Conservation (phyloP, 2,113 vertebrate genomes). For the Chionodraco myersi region DNA sequence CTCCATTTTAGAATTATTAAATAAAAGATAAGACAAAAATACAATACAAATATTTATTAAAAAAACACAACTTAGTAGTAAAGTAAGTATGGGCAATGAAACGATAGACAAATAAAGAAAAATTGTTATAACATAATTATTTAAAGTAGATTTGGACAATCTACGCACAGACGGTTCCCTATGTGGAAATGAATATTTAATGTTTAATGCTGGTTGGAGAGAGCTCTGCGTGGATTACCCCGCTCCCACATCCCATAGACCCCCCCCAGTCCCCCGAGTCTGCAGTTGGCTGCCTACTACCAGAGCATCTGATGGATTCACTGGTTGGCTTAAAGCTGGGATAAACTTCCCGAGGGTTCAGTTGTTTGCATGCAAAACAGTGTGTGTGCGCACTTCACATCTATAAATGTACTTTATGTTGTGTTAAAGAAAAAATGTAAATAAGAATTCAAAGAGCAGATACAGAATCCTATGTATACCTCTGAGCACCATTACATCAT, state of each 20-base stretch:
- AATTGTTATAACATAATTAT: too few species aligned
- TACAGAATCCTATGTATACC: not conserved
- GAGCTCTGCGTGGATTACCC: constrained; percentile 49
- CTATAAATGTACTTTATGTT: not conserved
- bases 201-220: constrained; percentile 52
- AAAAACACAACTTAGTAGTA: too few species aligned
- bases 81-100: too few species aligned
- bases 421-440: not conserved
- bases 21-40: too few species aligned
- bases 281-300: constrained; percentile 30
- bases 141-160: too few species aligned
- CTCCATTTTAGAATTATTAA: too few species aligned
- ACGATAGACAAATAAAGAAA: too few species aligned
- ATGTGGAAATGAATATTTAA: constrained; percentile 62
- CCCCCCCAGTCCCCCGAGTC: constrained; percentile 43
- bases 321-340: constrained; percentile 28
- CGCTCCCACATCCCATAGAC: constrained; percentile 64
- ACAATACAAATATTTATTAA: too few species aligned
- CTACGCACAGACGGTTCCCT: constrained; percentile 22
- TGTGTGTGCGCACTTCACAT: not conserved
- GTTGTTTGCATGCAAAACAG: constrained; percentile 30
- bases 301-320: constrained; percentile 47
- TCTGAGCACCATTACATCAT: not conserved
- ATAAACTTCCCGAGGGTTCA: constrained; percentile 1
- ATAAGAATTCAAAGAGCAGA: not conserved